Conservation (phyloP, 23 tunicate genomes). For the Ciona savignyi region DNA sequence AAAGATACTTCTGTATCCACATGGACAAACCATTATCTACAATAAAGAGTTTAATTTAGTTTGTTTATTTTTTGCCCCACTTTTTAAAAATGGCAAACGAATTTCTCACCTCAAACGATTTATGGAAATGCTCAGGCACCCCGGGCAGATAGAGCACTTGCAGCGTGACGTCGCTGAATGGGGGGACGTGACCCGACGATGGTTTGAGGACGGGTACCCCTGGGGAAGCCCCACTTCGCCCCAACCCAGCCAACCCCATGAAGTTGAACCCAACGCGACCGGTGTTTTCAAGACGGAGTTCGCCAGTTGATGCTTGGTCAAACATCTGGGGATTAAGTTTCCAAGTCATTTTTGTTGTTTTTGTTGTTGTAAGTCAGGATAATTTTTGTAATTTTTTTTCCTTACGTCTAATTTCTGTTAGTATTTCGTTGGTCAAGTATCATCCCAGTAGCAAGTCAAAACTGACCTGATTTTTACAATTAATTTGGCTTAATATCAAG, state of each 20-base stretch:
- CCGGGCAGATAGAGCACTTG: constrained; percentile 77
- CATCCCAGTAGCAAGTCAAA: too few species aligned
- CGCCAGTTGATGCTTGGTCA: constrained; percentile 58
- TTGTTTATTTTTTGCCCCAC: too few species aligned
- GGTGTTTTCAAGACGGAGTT: constrained; percentile 61
- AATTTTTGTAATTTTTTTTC: too few species aligned
- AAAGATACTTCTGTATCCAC: too few species aligned
- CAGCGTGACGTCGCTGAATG: constrained; percentile 50
- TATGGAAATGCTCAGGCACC: constrained; percentile 86
- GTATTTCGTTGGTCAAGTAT: too few species aligned
- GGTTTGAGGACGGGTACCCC: constrained; percentile 74
- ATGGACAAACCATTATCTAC: too few species aligned
- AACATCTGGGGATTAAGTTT: constrained; percentile 59
- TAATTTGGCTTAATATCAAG: too few species aligned
- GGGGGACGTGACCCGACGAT: constrained; percentile 65
- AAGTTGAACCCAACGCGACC: constrained; percentile 95
- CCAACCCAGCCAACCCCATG: constrained; percentile 43
- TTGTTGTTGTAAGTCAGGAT: too few species aligned
- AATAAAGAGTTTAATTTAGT: neutral
- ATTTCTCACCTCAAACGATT: constrained; percentile 76
- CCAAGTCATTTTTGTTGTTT: too few species aligned
- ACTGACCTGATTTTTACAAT: too few species aligned
- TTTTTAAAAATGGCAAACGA: too few species aligned
- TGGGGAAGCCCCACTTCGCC: constrained; percentile 21
- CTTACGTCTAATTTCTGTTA: too few species aligned